These are phyloP conservation scores for Pontoporia blainvillei DNA, from an alignment of 2,113 vertebrate species.

Conservation along the genomic window DNA sequence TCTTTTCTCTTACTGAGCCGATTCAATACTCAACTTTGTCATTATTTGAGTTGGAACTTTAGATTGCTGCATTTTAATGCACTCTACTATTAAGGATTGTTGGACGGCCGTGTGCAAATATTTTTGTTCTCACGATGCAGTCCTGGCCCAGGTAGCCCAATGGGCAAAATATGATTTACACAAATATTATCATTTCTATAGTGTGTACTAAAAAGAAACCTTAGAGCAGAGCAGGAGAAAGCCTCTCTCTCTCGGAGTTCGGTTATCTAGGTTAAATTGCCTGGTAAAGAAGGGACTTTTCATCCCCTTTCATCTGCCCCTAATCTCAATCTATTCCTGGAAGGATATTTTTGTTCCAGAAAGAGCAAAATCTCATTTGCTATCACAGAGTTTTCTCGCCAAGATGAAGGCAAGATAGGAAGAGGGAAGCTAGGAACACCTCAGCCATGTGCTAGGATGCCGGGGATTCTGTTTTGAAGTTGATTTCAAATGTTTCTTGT, in stretches of 20 bases:
- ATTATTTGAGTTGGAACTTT: constrained; percentile 73
- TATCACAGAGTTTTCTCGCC: background rate
- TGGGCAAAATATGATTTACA: constrained; percentile 64
- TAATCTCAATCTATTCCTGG: background rate
- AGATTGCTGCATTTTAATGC: constrained; percentile 63
- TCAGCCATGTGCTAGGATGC: background rate
- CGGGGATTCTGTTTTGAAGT: background rate
- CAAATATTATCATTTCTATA: constrained; percentile 76
- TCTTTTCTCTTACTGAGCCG: constrained; percentile 49
- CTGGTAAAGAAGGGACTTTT: background rate
- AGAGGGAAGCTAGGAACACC: background rate
- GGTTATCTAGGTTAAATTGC: constrained; percentile 41
- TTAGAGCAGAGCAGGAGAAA: background rate
- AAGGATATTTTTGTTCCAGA: background rate
- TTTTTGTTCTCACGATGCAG: constrained; percentile 75
- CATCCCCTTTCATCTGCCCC: background rate
- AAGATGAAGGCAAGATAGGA: background rate
- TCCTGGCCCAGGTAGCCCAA: constrained; percentile 67
- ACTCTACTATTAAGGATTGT: constrained; percentile 48
- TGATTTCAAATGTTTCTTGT: constrained; percentile 46
- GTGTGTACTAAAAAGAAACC: constrained; percentile 50
- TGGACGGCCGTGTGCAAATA: constrained; percentile 67
- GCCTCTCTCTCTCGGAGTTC: background rate
- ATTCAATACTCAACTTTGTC: constrained; percentile 53
- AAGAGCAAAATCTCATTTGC: background rate